Evolutionary conservation across 2,888 invertebrate species (phyloP).

Genomic region (Drosophila aldrichi): DNA sequence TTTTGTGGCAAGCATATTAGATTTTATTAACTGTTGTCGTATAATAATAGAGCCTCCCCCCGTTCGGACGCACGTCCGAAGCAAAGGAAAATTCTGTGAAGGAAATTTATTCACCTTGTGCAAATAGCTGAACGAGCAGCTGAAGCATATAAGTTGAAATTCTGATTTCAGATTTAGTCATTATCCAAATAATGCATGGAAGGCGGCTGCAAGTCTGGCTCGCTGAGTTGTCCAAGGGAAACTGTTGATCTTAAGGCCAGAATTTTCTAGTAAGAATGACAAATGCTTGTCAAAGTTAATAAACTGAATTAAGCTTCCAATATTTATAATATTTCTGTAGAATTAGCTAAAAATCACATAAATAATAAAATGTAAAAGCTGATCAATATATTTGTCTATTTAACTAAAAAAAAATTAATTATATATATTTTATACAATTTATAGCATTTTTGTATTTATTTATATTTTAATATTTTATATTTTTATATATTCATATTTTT

Average conservation of each 20-base stretch:
- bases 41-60: slow-evolving; percentile 27
- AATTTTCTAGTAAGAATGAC: not conserved
- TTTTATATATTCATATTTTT: too few relatives aligned
- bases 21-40: slow-evolving; percentile 75
- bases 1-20: slow-evolving; percentile 79
- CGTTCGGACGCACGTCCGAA: slow-evolving; percentile 18
- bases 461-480: too few relatives aligned
- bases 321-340: too few relatives aligned
- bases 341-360: too few relatives aligned
- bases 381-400: too few relatives aligned
- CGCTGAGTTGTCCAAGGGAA: not conserved
- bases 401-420: too few relatives aligned
- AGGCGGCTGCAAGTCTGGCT: not conserved
- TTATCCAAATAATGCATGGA: slow-evolving; percentile 1
- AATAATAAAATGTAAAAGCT: too few relatives aligned
- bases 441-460: too few relatives aligned
- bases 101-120: not conserved
- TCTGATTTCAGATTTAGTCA: not conserved
- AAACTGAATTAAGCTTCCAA: not conserved
- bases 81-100: not conserved
- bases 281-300: not conserved
- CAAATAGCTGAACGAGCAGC: not conserved
- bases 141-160: not conserved
- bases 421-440: too few relatives aligned
- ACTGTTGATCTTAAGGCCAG: not conserved